Evolutionary conservation across 2,888 invertebrate species (phyloP), one percentile per base, ranked within the genome.

Genomic region (Oscheius sp.): DNA sequence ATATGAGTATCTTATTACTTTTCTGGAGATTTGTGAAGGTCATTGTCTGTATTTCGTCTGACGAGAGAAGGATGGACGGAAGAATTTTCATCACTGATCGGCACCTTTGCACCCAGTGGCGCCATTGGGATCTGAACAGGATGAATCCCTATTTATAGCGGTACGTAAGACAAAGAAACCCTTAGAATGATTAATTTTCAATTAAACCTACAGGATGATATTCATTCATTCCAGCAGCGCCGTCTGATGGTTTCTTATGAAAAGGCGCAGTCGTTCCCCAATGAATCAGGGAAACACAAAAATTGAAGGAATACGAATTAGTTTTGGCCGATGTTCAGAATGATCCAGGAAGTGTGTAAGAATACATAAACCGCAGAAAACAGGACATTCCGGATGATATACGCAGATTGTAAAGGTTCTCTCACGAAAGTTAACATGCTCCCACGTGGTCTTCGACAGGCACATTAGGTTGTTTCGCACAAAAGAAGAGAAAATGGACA

Each of bases 351-450:
- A 45, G 23, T 18, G 61, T 61, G 61, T 61, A 61, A 61, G 43
- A 61, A 61, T 43, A 35, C 43, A 61, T 61, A 61, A 61, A 61
- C 41, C 16, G 35, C 18, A 43, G 43, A 61, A 61, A 61, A 61
- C 43, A 45, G 7, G 18, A 16, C 45, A n/a, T 61, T 61, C 23
- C 61, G 43, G 45, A 41, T 61, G 61, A 61, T 61, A 61, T 61
- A 61, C 61, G 43, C 35, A 35, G 35, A 35, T 35, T 35, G 35
- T 35, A 35, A 35, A 35, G 35, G 35, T 35, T 35, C 35, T 35
- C 35, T 9, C 55, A 55, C 41, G 61, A 59, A 35, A 43, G 61
- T 61, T 61, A 41, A 21, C 61, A 43, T 43, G 61, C 61, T 61
- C 61, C 41, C 61, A 43, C 61, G 61, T 61, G 43, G 21, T 6